Base-by-base conservation (phyloP, 1,140 invertebrate species). In the Drosophila elegans region DNA sequence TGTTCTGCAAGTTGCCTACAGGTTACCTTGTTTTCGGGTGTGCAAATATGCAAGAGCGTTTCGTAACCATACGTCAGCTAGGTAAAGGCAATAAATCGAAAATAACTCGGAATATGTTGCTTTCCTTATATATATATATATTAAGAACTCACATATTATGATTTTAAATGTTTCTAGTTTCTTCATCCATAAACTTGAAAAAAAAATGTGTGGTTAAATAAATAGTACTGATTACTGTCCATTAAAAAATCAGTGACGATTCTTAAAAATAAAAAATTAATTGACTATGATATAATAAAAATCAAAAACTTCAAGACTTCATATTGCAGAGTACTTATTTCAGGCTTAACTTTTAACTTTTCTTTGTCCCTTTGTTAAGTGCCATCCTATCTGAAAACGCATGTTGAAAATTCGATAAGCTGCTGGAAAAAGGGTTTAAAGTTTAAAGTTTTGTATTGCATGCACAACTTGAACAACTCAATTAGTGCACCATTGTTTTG, bases 391-490 rank as follows among this genome's bases (percentile, higher is more conserved):
- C 56, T 46, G 32, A 62, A 73, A 52, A 29, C 21, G 7, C 48
- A 53, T 54, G 49, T 68, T 49, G 59, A 54, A 67, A 77, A 46
- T 36, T 49, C 51, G 42, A 72, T 82, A 56, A 61, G 67, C 66
- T 42, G 42, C 62, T 44, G 10, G 10, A 16, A 34, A 59, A 39
- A 48, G 42, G 60, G 38, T 12, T 49, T 46, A 4, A 54, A 52
- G 45, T 62, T 63, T 48, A 25, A 39, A 42, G 25, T 72, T 60
- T 52, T 62, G 57, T 59, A 27, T 39, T 42, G 46, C 12, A 69
- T 73, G 75, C 62, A 45, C 77, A 80, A 74, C 79, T 68, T 53
- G 32, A 74, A 66, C 78, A 86, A 86, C 82, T 85, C 83, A 88
- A 85, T 85, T 85, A 85, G 82, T 53, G 60, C 27, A 27, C 67